Percentiles rank a stretch among this genome's conserved stretches.
Conservation (phyloP, 2,797 vertebrate genomes). For the Silurus aristotelis region DNA sequence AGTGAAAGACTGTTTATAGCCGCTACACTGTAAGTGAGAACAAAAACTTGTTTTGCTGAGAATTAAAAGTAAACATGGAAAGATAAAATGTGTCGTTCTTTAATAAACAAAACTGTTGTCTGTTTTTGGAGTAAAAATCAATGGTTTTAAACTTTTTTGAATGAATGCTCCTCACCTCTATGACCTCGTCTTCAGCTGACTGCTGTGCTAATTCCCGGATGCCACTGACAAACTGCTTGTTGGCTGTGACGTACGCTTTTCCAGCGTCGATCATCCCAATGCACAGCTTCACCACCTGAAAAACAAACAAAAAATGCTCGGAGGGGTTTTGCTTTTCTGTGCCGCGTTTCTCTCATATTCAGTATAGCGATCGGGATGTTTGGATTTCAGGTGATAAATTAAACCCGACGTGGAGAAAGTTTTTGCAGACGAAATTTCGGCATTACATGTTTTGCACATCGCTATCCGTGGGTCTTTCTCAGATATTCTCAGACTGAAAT, state of each 20-base stretch:
- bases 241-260: constrained; percentile 93
- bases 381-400: too few relatives aligned
- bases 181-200: constrained; percentile 89
- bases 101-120: not conserved
- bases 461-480: too few relatives aligned
- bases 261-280: constrained; percentile 97
- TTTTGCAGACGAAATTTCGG: too few relatives aligned
- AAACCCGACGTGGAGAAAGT: too few relatives aligned
- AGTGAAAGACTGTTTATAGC: not conserved
- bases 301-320: not conserved
- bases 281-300: constrained; percentile 93
- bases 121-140: too few relatives aligned
- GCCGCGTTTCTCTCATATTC: too few relatives aligned
- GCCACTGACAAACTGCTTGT: constrained; percentile 95
- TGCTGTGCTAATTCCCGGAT: constrained; percentile 93
- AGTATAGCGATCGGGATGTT: too few relatives aligned
- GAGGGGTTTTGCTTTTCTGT: too few relatives aligned
- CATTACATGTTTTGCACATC: too few relatives aligned
- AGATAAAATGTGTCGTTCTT: not conserved
- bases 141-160: too few relatives aligned
- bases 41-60: not conserved
- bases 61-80: not conserved
- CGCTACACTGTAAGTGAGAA: not conserved
- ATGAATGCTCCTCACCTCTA: constrained; percentile 80
- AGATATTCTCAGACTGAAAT: too few relatives aligned